Evolutionary conservation across 2,888 invertebrate genomes (phyloP), one percentile per base, ranked within the genome.

Genomic region (Acronicta psi): DNA sequence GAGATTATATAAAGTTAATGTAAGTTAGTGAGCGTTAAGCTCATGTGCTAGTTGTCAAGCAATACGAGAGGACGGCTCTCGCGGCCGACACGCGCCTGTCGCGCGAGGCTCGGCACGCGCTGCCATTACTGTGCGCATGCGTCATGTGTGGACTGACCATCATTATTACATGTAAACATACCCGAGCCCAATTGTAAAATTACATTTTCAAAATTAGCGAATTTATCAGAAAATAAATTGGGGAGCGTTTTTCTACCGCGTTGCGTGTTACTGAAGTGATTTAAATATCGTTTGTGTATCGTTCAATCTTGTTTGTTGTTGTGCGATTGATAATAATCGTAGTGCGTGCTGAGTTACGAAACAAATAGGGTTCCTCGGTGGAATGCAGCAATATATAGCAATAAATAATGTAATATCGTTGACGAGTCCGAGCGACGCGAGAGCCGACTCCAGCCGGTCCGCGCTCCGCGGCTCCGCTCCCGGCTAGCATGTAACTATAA

Each of bases 11-110:
- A 68, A 66, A 20, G 38, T 59, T 80, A 83, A 81, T 79, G 80
- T 69, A 72, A 69, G 80, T 68, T 67, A 69, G 81, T 80, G 79
- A 80, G 82, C 77, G 83, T 84, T 81, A 70, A 59, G 75, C 65
- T 69, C 65, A 67, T 75, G 76, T 75, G 78, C 79, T 81, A 77
- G 79, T 70, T 18, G 46, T 62, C 70, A 74, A 77, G 66, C 64
- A 69, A 73, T 59, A 67, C 59, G 62, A 59, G 43, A 66, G 47
- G 57, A 59, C 36, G 60, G 58, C 64, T 77, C 73, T 72, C 61
- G 34, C 51, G 51, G 9, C 55, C 6, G 38, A 47, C 25, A 25
- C 25, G 2, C 25, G 25, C n/a, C n/a, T n/a, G n/a, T n/a, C n/a
- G n/a, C n/a, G 25, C 25, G 25, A 9, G 6, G 2, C 9, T 25